Conservation (phyloP, 2,888 invertebrate species). For the Lordiphosa fenestrarum region DNA sequence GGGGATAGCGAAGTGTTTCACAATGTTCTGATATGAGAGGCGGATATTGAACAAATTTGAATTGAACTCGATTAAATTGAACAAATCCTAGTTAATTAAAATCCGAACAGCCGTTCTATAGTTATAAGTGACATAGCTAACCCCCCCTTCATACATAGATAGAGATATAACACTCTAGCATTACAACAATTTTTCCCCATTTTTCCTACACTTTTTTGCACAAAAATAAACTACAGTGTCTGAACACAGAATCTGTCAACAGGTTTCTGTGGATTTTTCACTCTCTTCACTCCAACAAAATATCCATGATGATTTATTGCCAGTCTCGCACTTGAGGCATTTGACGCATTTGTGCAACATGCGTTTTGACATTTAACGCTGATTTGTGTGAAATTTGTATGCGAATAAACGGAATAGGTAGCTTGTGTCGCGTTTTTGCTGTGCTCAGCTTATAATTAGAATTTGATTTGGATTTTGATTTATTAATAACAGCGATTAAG, state of each 20-base stretch:
- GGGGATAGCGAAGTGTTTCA: no score
- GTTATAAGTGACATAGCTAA: no score
- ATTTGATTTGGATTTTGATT: slow-evolving; percentile 59
- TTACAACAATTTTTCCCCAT: no score
- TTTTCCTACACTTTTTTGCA: slow-evolving; percentile 1
- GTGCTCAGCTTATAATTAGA: slow-evolving; percentile 31
- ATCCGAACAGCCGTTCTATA: no score
- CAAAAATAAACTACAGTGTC: slow-evolving; percentile 1
- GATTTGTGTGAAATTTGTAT: slow-evolving; percentile 71
- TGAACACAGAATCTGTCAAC: slow-evolving; percentile 33
- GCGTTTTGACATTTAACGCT: slow-evolving; percentile 71
- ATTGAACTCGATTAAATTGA: no score
- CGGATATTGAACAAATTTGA: no score
- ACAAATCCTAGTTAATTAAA: no score
- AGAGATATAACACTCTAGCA: no score
- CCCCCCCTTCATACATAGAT: no score
- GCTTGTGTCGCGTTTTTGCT: slow-evolving; percentile 2
- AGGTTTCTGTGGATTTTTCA: slow-evolving; percentile 33
- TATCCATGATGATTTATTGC: slow-evolving; percentile 62
- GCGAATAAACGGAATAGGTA: neutral
- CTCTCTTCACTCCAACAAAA: slow-evolving; percentile 28
- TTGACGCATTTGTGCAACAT: slow-evolving; percentile 74
- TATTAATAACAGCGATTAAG: slow-evolving; percentile 50
- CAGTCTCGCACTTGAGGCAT: slow-evolving; percentile 60
- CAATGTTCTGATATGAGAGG: no score